These are phyloP conservation scores for Alectura lathami DNA, from an alignment of 2,113 vertebrate genomes.

Conservation along the genomic window DNA sequence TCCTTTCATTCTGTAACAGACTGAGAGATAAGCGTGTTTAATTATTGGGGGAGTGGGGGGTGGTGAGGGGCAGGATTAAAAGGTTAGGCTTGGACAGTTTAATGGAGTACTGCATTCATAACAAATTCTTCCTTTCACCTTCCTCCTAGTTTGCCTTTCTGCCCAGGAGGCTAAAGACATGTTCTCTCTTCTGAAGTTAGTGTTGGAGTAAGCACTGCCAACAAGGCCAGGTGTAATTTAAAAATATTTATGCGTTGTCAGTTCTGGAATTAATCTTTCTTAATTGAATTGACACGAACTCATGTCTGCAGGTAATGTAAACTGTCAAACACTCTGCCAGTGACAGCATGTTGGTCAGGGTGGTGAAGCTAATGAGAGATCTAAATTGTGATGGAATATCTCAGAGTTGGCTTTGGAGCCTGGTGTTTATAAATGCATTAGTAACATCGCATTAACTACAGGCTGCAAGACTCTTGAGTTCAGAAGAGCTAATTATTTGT, in stretches of 20 bases:
- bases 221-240: constrained; percentile 68
- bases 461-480: constrained; percentile 27
- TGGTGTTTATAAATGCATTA: constrained; percentile 65
- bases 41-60: not conserved
- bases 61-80: not conserved
- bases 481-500: constrained; percentile 50
- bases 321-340: constrained; percentile 67
- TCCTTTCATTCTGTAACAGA: constrained; percentile 4
- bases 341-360: constrained; percentile 65
- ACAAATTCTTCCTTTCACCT: constrained; percentile 41
- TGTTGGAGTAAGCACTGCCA: constrained; percentile 55
- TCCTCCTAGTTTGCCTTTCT: constrained; percentile 46
- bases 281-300: constrained; percentile 68
- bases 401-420: constrained; percentile 54
- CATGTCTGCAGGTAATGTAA: constrained; percentile 74
- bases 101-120: constrained; percentile 36
- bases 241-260: constrained; percentile 74
- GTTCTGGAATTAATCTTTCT: constrained; percentile 73
- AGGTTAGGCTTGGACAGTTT: not conserved
- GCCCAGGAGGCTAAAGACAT: constrained; percentile 63
- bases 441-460: constrained; percentile 57
- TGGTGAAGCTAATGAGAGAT: constrained; percentile 68
- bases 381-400: constrained; percentile 64
- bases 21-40: constrained; percentile 15
- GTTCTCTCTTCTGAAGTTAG: constrained; percentile 26